phyloP scores from a whole-genome alignment of 1,140 invertebrate genomes.

The Drosophila mayri region DNA sequence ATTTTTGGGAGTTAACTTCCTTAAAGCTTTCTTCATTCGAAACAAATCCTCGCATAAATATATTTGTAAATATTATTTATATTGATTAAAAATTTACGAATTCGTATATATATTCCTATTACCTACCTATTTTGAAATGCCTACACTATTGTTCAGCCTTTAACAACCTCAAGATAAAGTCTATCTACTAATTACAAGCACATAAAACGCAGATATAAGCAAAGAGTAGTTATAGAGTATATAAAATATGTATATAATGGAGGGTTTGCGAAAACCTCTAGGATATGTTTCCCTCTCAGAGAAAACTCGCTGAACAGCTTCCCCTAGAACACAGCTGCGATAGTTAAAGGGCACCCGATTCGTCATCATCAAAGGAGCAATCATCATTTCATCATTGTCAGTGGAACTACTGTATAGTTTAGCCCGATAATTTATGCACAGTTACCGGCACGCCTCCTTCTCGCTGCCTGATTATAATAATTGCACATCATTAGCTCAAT shows the following conservation, averaged over 20 bases:
- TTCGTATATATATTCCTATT: neutral
- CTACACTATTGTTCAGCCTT: neutral
- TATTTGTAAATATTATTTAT: neutral
- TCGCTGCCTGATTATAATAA: conserved; percentile 44
- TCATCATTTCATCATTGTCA: conserved; percentile 2
- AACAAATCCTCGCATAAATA: neutral
- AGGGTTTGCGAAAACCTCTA: no score
- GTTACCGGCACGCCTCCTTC: conserved; percentile 40
- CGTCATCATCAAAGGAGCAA: conserved; percentile 15
- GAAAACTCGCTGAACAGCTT: neutral
- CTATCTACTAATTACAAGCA: neutral
- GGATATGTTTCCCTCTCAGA: no score
- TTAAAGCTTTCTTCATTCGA: no score
- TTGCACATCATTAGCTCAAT: conserved; percentile 45
- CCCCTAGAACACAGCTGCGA: neutral
- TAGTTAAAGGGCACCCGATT: conserved; percentile 32
- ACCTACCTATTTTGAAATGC: neutral
- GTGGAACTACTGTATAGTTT: conserved; percentile 1
- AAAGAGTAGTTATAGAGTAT: no score
- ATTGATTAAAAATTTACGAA: neutral
- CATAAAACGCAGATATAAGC: no score
- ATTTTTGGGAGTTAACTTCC: neutral
- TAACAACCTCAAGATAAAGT: neutral
- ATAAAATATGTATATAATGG: neutral
- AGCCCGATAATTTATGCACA: conserved; percentile 37